phyloP scores from a whole-genome alignment of 2,797 vertebrate species.

The Gymnothorax reevesii region DNA sequence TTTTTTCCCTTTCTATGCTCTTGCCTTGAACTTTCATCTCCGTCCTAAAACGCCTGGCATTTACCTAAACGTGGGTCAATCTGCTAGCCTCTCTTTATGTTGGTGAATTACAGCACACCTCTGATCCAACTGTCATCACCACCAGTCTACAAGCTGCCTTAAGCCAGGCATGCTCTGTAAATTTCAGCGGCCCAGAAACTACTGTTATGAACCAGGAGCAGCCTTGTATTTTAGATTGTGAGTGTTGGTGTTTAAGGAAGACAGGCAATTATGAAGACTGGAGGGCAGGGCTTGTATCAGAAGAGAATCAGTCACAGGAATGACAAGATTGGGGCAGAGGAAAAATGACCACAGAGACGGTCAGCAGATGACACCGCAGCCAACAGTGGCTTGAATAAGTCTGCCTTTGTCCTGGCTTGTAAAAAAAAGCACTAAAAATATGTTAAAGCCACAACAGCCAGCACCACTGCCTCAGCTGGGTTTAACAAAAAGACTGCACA shows the following conservation, averaged over 20 bases:
- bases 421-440: background rate
- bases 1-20: background rate
- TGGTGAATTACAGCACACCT: constrained; percentile 26
- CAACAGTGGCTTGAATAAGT: background rate
- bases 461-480: background rate
- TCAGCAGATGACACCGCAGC: background rate
- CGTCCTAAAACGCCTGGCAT: constrained; percentile 51
- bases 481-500: background rate
- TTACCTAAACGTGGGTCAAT: constrained; percentile 48
- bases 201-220: background rate
- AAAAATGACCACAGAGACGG: constrained; percentile 9
- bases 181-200: background rate
- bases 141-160: constrained; percentile 7
- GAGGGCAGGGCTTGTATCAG: background rate
- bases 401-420: background rate
- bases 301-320: background rate
- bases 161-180: background rate
- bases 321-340: background rate
- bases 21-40: constrained; percentile 38
- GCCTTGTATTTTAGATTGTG: background rate
- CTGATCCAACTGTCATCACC: background rate
- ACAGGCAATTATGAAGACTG: constrained; percentile 10
- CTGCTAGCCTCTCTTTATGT: constrained; percentile 30
- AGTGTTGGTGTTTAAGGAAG: background rate
- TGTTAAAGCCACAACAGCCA: background rate